phyloP scores from a whole-genome alignment of 1,140 invertebrate genomes.

The Archegozetes longisetosus region DNA sequence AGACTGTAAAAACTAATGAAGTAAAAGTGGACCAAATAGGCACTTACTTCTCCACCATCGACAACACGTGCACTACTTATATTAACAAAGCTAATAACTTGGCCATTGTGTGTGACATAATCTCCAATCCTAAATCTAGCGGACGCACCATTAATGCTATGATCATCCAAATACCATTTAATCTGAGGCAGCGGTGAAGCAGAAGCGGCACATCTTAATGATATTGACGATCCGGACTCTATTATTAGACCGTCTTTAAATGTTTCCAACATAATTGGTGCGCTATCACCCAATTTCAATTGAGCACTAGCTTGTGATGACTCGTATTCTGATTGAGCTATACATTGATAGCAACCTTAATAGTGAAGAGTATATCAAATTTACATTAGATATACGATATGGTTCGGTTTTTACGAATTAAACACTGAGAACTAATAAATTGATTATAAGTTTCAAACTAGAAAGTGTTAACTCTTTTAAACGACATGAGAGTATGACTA shows the following conservation, averaged over 20 bases:
- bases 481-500: too few species aligned
- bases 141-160: slow-evolving; percentile 1
- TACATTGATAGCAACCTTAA: slow-evolving; percentile 42
- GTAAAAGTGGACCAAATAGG: too few species aligned
- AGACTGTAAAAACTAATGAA: too few species aligned
- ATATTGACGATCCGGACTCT: slow-evolving; percentile 59
- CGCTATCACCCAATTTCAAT: slow-evolving; percentile 47
- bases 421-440: too few species aligned
- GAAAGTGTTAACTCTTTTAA: too few species aligned
- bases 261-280: slow-evolving; percentile 57
- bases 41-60: slow-evolving; percentile 9
- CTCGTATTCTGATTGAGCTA: slow-evolving; percentile 27
- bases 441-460: too few species aligned
- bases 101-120: slow-evolving; percentile 74
- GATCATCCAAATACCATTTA: slow-evolving; percentile 76
- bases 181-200: slow-evolving; percentile 89
- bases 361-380: neutral
- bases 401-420: too few species aligned
- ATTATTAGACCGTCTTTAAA: slow-evolving; percentile 53
- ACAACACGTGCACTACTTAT: slow-evolving; percentile 37
- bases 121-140: slow-evolving; percentile 45
- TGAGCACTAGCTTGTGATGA: slow-evolving; percentile 28
- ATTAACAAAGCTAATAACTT: slow-evolving; percentile 86
- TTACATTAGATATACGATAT: too few species aligned
- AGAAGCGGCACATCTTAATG: slow-evolving; percentile 55